Base-by-base conservation (phyloP, 2,888 invertebrate species). In the Parnassius apollo region DNA sequence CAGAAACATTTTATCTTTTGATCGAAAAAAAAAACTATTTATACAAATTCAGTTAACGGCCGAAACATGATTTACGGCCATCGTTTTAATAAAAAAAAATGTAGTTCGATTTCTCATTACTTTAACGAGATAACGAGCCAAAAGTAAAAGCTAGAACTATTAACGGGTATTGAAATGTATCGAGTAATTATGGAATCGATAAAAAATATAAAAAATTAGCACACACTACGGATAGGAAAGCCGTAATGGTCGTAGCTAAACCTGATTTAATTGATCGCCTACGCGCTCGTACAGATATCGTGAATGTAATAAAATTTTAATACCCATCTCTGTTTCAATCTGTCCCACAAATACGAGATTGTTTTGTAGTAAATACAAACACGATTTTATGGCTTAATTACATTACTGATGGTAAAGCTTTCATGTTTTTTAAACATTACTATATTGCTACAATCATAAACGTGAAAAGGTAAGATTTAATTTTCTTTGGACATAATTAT, bases 291-390 rank as follows among this genome's bases (percentile, higher is more conserved):
- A 68, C 66, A 67, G 69, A 68, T 68, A 71, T 70, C 65, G 63
- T 64, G 68, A 54, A 64, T 49, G 68, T 66, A 70, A 71, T 74
- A 73, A 75, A 73, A 66, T 68, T 68, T 75, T 71, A 69, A 71
- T 71, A 70, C 65, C 69, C 66, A 68, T 70, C 68, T 64, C 72
- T 69, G 66, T 71, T 70, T 72, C 69, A 72, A 70, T 67, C 66
- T 69, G 70, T 68, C 68, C 66, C 64, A 68, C 66, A 69, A 68
- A 69, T 61, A 63, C 66, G 61, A 65, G 62, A 59, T 61, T 65
- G 65, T 68, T 65, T 59, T 42, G 61, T 64, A 64, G 60, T 59
- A 64, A 65, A 67, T 62, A 65, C 59, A 64, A 70, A 67, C 63
- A 66, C 66, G 64, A 35, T 67, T 70, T 68, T 67, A 64, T 65